Percentiles rank a stretch among this genome's conserved stretches.
These are phyloP conservation scores for Psittacula derbiana DNA, from an alignment of 2,797 vertebrate species.

Conservation along the genomic window DNA sequence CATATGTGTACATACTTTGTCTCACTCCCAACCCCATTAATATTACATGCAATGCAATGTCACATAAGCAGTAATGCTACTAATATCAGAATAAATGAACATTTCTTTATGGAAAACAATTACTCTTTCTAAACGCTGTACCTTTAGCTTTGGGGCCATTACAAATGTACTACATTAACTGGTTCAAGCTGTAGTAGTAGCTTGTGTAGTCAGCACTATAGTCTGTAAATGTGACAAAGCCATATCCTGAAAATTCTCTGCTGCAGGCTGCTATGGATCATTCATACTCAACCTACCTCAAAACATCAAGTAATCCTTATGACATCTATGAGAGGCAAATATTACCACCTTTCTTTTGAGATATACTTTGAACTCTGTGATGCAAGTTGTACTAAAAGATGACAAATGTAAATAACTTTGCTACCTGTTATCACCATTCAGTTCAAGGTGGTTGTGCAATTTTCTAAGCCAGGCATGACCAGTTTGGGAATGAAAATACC, in stretches of 20 bases:
- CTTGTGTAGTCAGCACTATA: neutral
- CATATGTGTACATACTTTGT: neutral
- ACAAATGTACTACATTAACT: neutral
- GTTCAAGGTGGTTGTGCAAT: neutral
- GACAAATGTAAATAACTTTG: neutral
- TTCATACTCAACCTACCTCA: neutral
- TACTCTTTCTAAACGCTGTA: neutral
- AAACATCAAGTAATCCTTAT: neutral
- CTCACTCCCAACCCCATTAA: neutral
- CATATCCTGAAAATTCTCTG: neutral
- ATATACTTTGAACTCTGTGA: neutral
- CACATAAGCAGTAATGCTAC: neutral
- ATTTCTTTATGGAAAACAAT: neutral
- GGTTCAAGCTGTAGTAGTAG: neutral
- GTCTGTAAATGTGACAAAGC: rapidly evolving
- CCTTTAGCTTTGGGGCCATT: neutral
- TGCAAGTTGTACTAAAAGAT: neutral
- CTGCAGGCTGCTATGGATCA: neutral
- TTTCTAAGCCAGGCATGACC: neutral
- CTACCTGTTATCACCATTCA: neutral
- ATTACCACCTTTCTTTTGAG: neutral
- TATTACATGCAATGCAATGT: neutral
- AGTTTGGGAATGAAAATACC: neutral
- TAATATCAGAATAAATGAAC: neutral
- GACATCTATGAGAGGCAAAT: neutral